phyloP scores from a whole-genome alignment of 2,797 vertebrate species.

The Heterohyrax brucei region DNA sequence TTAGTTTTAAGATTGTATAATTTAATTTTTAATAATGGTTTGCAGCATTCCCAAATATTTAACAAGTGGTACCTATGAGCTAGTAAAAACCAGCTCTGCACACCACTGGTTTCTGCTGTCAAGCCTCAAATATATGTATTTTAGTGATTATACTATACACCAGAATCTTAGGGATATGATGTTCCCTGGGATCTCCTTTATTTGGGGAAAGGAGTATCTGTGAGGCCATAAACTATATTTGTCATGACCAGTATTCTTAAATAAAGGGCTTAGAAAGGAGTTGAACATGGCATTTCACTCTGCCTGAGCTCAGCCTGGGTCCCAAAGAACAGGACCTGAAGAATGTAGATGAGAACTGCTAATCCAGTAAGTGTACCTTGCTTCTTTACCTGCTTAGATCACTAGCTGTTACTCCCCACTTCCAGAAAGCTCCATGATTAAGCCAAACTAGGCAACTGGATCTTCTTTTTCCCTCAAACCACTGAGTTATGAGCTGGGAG shows the following conservation, averaged over 20 bases:
- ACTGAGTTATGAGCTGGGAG: background rate
- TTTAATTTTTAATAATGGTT: constrained; percentile 29
- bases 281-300: background rate
- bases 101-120: background rate
- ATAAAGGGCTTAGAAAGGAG: background rate
- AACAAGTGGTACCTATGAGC: background rate
- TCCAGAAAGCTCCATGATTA: background rate
- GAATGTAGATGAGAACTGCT: background rate
- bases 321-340: background rate
- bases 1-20: background rate
- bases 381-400: background rate
- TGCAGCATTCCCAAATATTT: background rate
- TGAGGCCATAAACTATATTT: background rate
- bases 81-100: background rate
- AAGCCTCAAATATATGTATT: background rate
- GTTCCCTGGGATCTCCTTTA: background rate
- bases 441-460: background rate
- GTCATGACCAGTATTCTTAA: background rate
- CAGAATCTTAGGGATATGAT: background rate
- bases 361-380: background rate
- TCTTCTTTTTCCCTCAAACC: background rate
- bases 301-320: background rate
- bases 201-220: background rate
- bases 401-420: background rate
- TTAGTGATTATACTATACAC: background rate